Conservation (phyloP, 1,140 invertebrate species). For the Arion vulgaris region DNA sequence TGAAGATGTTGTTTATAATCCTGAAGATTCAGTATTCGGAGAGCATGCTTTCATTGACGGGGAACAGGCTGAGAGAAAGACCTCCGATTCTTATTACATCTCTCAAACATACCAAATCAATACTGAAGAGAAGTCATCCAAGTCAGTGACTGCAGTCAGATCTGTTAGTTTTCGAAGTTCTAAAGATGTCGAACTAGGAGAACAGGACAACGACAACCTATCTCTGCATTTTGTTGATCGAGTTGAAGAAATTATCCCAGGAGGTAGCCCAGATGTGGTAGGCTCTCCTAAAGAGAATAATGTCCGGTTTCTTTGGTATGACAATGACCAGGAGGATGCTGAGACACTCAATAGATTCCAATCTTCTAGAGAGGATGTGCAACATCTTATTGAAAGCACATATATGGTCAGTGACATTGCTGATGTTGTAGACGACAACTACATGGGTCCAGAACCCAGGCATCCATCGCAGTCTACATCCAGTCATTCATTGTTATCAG, state of each 20-base stretch:
- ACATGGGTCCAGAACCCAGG: conserved; percentile 24
- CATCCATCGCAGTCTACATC: background rate
- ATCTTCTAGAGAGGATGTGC: conserved; percentile 31
- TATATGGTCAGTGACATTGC: conserved; percentile 35
- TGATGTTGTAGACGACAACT: conserved; percentile 12
- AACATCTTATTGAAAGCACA: conserved; percentile 29
- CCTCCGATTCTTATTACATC: conserved; percentile 34
- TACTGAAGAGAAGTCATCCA: background rate
- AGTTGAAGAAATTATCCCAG: conserved; percentile 1
- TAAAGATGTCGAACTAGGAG: conserved; percentile 11
- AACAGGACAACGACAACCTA: background rate
- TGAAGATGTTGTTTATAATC: too few species aligned
- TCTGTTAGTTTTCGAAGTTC: conserved; percentile 23
- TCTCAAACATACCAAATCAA: conserved; percentile 26
- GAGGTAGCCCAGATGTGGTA: background rate
- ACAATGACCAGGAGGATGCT: background rate
- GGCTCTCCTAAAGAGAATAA: conserved; percentile 18
- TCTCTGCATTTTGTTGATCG: background rate
- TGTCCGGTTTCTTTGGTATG: conserved; percentile 12
- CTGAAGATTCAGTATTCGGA: background rate
- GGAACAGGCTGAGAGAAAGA: conserved; percentile 2
- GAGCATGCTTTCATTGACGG: too few species aligned
- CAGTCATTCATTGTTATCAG: background rate
- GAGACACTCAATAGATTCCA: conserved; percentile 1
- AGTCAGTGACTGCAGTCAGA: conserved; percentile 11